Percentiles rank a stretch among this genome's conserved stretches.
phyloP scores from a whole-genome alignment of 2,113 vertebrate species.

The Candoia aspera region DNA sequence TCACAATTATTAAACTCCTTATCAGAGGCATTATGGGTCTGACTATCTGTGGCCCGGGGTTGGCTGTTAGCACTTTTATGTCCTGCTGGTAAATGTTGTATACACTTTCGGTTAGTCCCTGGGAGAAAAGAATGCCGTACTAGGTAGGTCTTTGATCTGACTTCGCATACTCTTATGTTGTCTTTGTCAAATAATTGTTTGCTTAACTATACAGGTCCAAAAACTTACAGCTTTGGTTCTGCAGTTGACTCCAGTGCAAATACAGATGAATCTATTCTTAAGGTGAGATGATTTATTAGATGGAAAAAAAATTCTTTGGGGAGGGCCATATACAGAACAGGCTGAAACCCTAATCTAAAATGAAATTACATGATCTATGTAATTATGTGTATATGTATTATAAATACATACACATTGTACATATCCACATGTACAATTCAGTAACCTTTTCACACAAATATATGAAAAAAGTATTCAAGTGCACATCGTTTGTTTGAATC shows the following conservation, averaged over 20 bases:
- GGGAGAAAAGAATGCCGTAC: background rate
- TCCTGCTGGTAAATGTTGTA: background rate
- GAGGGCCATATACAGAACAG: background rate
- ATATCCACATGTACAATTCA: background rate
- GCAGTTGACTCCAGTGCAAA: slow-evolving; percentile 77
- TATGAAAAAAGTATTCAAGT: background rate
- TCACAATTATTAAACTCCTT: background rate
- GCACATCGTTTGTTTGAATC: too few species aligned
- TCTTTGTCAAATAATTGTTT: slow-evolving; percentile 9
- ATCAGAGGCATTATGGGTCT: background rate
- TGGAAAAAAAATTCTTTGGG: background rate
- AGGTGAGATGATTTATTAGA: slow-evolving; percentile 70
- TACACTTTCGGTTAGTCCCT: background rate
- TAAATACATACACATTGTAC: background rate
- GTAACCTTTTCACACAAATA: background rate
- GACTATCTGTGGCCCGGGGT: background rate
- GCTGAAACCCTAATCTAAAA: background rate
- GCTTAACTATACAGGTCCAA: slow-evolving; percentile 81
- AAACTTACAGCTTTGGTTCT: slow-evolving; percentile 91
- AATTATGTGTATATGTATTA: too few species aligned
- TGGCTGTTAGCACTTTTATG: background rate
- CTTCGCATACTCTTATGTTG: background rate
- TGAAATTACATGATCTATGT: background rate
- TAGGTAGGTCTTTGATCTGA: background rate
- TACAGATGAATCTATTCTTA: slow-evolving; percentile 90